phyloP scores from a whole-genome alignment of 2,113 vertebrate genomes.

The Zosterops lateralis region DNA sequence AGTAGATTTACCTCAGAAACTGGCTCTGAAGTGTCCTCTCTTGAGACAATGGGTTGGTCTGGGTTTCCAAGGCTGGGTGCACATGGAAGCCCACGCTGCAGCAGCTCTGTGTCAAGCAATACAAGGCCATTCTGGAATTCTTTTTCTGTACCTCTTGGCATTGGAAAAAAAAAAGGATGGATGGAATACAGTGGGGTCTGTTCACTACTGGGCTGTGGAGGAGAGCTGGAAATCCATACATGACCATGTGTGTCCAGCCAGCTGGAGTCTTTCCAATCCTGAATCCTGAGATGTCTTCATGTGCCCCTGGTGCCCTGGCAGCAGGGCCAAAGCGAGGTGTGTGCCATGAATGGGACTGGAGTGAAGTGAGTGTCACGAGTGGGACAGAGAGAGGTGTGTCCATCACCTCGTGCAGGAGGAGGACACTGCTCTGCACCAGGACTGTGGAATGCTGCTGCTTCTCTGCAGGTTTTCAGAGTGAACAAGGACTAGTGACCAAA shows the following conservation, averaged over 20 bases:
- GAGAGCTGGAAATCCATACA: not conserved
- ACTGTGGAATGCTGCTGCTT: not conserved
- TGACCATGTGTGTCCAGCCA: not conserved
- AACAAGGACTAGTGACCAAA: conserved; percentile 72
- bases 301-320: not conserved
- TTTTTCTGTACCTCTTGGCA: not conserved
- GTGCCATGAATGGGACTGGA: not conserved
- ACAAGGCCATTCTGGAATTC: conserved; percentile 38
- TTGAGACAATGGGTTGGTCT: conserved; percentile 37
- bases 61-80: not conserved
- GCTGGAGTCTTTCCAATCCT: not conserved
- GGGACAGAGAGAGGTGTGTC: not conserved
- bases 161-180: not conserved
- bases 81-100: conserved; percentile 21
- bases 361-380: not conserved
- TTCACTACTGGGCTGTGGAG: not conserved
- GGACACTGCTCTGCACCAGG: rapidly evolving
- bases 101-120: conserved; percentile 71
- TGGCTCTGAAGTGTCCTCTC: conserved; percentile 67
- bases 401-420: rapidly evolving
- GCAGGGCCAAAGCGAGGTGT: not conserved
- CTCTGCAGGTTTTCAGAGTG: conserved; percentile 41
- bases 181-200: not conserved
- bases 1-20: conserved; percentile 89
- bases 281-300: not conserved